These are phyloP conservation scores for Hippocampus abdominalis DNA, from an alignment of 2,113 vertebrate genomes.

Conservation along the genomic window DNA sequence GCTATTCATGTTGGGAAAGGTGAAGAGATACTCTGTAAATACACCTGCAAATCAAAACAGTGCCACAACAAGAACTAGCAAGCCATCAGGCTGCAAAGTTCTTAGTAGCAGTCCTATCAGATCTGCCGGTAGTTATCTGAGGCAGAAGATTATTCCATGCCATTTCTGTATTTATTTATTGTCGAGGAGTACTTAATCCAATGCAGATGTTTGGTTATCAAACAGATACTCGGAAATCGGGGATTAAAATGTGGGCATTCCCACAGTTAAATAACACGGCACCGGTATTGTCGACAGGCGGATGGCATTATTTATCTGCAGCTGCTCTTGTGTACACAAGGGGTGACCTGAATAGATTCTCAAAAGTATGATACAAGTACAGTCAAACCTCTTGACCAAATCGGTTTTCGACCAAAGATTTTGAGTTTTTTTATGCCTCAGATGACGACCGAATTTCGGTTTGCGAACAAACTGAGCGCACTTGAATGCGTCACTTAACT, in stretches of 20 bases:
- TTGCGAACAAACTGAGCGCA: no score
- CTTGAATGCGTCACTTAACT: no score
- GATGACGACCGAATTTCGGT: no score
- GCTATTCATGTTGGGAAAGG: conserved; percentile 21
- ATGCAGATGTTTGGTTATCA: not conserved
- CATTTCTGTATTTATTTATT: not conserved
- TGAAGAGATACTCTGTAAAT: conserved; percentile 22
- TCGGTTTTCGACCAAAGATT: no score
- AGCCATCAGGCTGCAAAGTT: conserved; percentile 17
- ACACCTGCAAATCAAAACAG: conserved; percentile 2
- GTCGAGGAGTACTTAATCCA: not conserved
- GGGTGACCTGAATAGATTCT: not conserved
- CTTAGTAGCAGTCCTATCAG: not conserved
- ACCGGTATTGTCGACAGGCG: not conserved
- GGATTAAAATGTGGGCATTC: not conserved
- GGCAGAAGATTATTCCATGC: not conserved
- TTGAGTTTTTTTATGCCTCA: no score
- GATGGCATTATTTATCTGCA: not conserved
- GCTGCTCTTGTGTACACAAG: conserved; percentile 1
- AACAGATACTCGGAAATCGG: not conserved
- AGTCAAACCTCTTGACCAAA: no score
- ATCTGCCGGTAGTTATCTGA: not conserved
- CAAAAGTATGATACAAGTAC: no score
- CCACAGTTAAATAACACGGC: not conserved
- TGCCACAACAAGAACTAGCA: conserved; percentile 9